phyloP scores from a whole-genome alignment of 2,797 vertebrate genomes.

The Acanthiza pusilla region DNA sequence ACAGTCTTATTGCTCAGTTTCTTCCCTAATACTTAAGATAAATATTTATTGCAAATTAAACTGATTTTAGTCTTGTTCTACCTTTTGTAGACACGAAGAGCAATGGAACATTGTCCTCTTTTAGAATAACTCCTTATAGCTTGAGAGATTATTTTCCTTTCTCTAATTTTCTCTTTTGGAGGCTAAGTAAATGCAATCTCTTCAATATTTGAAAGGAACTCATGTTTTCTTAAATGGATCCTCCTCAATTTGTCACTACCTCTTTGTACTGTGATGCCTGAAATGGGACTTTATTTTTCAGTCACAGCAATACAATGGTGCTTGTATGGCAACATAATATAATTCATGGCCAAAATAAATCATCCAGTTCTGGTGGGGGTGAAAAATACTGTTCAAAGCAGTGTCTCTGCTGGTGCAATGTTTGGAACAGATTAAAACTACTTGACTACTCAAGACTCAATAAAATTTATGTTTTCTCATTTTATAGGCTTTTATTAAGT shows the following conservation, averaged over 20 bases:
- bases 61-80: not conserved
- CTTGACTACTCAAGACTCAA: not conserved
- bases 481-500: not conserved
- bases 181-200: not conserved
- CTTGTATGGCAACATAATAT: not conserved
- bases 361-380: not conserved
- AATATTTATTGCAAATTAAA: conserved; percentile 52
- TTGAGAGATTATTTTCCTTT: not conserved
- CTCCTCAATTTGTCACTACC: not conserved
- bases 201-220: not conserved
- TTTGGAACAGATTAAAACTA: not conserved
- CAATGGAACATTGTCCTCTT: not conserved
- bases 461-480: not conserved
- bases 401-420: not conserved
- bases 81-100: not conserved
- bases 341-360: not conserved
- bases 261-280: not conserved
- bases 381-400: not conserved
- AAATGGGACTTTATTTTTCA: not conserved
- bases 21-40: not conserved
- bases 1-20: not conserved
- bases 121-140: not conserved
- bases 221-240: not conserved
- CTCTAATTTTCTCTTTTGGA: not conserved
- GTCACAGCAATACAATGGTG: not conserved